Percentiles rank a stretch among this genome's conserved stretches.
phyloP scores from a whole-genome alignment of 2,113 vertebrate genomes.

The Natator depressus region DNA sequence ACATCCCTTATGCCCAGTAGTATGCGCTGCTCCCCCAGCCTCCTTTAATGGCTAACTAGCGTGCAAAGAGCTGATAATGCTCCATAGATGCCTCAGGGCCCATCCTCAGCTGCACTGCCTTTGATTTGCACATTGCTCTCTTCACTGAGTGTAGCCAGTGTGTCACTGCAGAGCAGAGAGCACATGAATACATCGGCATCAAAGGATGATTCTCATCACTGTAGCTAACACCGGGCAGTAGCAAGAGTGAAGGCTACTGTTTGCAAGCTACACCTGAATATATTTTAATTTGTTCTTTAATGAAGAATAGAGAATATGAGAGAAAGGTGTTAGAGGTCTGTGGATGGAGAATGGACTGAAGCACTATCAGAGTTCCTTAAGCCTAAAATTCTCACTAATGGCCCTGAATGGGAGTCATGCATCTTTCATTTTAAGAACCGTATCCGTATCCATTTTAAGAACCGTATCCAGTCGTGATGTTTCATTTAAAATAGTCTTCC shows the following conservation, averaged over 20 bases:
- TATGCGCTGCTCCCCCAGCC: not conserved
- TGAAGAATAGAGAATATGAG: not conserved
- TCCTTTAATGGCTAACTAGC: not conserved
- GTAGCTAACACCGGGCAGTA: not conserved
- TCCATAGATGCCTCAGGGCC: not conserved
- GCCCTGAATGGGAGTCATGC: not conserved
- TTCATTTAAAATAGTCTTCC: not conserved
- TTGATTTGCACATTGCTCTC: not conserved
- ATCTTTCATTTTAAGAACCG: not conserved
- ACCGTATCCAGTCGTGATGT: not conserved
- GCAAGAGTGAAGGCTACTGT: not conserved
- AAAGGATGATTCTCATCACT: not conserved
- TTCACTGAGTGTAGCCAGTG: not conserved
- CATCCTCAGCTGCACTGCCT: rapidly evolving
- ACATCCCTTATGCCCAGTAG: not conserved
- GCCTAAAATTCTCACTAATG: not conserved
- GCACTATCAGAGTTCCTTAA: not conserved
- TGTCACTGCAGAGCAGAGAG: not conserved
- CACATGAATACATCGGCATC: not conserved
- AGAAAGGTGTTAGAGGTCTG: not conserved
- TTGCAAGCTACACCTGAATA: not conserved
- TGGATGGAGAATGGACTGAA: not conserved
- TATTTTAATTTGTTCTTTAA: not conserved
- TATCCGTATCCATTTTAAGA: not conserved
- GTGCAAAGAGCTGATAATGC: not conserved